A percentile compares a stretch with the other conserved stretches of the same genome.
These are phyloP conservation scores for Coccyzus lansbergi DNA, from an alignment of 2,797 vertebrate genomes.

Conservation along the genomic window DNA sequence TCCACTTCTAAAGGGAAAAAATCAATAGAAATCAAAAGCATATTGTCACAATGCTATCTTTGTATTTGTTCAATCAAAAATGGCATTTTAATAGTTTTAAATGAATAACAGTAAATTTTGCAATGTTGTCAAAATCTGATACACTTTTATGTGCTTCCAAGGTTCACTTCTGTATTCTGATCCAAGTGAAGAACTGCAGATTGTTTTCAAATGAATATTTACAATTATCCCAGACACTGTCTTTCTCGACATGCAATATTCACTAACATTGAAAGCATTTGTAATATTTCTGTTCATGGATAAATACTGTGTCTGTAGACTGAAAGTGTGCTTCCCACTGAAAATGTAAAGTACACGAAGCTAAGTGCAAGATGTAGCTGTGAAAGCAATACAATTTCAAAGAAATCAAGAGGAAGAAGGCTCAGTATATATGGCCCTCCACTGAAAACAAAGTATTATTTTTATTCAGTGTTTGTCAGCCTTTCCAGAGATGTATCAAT, in stretches of 20 bases:
- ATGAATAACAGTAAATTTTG: neutral
- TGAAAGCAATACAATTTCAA: constrained; percentile 5
- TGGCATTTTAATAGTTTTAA: neutral
- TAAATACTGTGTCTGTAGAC: neutral
- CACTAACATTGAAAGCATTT: constrained; percentile 11
- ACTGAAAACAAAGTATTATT: neutral
- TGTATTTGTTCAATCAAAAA: neutral
- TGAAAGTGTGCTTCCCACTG: neutral
- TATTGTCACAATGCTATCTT: neutral
- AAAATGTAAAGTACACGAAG: constrained; percentile 16
- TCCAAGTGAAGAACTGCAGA: neutral
- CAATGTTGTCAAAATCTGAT: neutral
- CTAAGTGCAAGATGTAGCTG: neutral
- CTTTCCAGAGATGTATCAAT: neutral
- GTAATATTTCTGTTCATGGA: constrained; percentile 16
- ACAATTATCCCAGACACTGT: neutral
- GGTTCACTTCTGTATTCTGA: neutral
- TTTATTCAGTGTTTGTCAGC: neutral
- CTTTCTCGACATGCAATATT: neutral
- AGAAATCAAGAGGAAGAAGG: neutral
- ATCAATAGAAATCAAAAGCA: neutral
- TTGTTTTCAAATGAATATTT: constrained; percentile 11
- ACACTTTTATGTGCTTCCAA: neutral
- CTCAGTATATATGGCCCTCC: neutral
- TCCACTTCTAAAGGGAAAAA: neutral